A percentile compares a stretch with the other conserved stretches of the same genome.
These are phyloP conservation scores for Tragelaphus buxtoni DNA, from an alignment of 2,113 vertebrate species.

Conservation along the genomic window DNA sequence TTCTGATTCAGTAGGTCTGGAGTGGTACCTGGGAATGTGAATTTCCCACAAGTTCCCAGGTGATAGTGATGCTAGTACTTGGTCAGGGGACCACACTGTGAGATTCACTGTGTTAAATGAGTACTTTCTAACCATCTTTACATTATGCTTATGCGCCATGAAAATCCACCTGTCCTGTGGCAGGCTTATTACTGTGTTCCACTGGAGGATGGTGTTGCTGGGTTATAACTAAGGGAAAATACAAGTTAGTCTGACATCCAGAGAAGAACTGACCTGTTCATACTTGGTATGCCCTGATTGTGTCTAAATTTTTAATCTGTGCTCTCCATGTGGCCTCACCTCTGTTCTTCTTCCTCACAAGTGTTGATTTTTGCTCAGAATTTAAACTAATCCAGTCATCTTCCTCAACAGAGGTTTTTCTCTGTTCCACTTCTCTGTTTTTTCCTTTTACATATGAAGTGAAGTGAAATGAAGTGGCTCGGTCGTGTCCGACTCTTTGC, in stretches of 20 bases:
- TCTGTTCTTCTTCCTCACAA: neutral
- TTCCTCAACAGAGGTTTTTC: neutral
- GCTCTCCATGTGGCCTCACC: neutral
- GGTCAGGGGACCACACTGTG: too few species aligned
- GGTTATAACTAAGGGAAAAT: neutral
- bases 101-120: neutral
- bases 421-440: neutral
- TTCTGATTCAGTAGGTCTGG: neutral
- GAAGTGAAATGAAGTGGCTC: too few species aligned
- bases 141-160: neutral
- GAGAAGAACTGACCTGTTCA: neutral
- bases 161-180: neutral
- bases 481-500: too few species aligned
- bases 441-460: neutral
- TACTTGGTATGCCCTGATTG: neutral
- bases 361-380: neutral
- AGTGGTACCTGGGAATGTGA: neutral
- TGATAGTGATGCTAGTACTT: neutral
- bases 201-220: neutral
- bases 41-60: neutral
- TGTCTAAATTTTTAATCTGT: neutral
- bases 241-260: neutral
- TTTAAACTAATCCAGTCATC: neutral
- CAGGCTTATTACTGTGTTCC: too few species aligned
- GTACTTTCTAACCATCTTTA: neutral